Evolutionary conservation across 2,113 vertebrate species (phyloP), one percentile per base, ranked within the genome.

Genomic region (Crotalus viridis): DNA sequence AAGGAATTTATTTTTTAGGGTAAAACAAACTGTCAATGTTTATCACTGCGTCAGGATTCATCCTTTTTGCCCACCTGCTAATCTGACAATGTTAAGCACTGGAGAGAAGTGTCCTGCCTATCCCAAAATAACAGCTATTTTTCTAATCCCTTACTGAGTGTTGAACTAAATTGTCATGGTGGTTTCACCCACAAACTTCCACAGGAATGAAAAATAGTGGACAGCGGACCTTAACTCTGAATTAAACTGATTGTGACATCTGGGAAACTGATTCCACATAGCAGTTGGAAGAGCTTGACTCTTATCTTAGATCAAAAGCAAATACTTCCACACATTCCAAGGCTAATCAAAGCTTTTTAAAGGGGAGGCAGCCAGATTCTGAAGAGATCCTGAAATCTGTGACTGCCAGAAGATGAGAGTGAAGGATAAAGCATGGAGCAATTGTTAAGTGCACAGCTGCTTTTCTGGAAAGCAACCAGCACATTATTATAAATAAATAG

Each of bases 321-420:
- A 88, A 88, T 92, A 28, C 57, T 92, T 88, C n/a, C 48, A 88
- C 56, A 92, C 85, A 88, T 88, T 92, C 85, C 91, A 81, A 69
- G 91, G 91, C 91, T 69, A 54, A 92, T 92, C 91, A 87, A 88
- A 88, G 46, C 91, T 87, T 87, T 92, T 52, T n/a, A 92, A 92
- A 64, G 46, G 85, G 21, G 86, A 52, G 13, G 39, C 46, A 15
- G 85, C 57, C 56, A 92, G 85, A 33, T 61, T 87, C 56, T 87
- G 28, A 86, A 86, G 55, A 87, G 57, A 59, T 61, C 91, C 46
- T 33, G 33, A 64, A 10, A 3, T 9, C n/a, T 54, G 57, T 13
- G 59, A 43, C 22, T 88, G 57, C 57, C 91, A 69, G 86, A 54
- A 92, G 57, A 61, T 54, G 86, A 61, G 86, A 54, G 57, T 64